phyloP scores from a whole-genome alignment of 2,797 vertebrate genomes.

The Triplophysa bombifrons region DNA sequence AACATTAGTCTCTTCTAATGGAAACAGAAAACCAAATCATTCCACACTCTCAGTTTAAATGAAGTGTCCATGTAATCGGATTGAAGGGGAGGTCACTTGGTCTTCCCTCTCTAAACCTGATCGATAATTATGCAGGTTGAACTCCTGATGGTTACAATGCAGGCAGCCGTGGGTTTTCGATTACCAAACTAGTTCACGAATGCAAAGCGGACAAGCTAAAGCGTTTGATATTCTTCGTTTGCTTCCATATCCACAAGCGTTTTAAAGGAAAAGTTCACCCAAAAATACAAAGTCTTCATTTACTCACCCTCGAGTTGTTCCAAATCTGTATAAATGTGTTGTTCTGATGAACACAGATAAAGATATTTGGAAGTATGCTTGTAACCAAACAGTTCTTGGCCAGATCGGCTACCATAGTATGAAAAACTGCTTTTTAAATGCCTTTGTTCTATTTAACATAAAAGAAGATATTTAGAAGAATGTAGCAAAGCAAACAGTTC shows the following conservation, averaged over 20 bases:
- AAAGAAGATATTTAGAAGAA: no score
- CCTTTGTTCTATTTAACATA: no score
- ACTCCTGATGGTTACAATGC: constrained; percentile 5
- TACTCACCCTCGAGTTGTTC: no score
- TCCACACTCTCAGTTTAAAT: constrained; percentile 60
- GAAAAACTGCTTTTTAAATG: no score
- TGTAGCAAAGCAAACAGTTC: no score
- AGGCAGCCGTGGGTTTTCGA: background rate
- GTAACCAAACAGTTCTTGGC: no score
- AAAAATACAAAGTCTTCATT: no score
- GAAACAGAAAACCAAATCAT: constrained; percentile 63
- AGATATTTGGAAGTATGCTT: no score
- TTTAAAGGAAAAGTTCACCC: background rate
- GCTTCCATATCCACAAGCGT: background rate
- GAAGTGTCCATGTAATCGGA: constrained; percentile 59
- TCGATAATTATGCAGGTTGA: constrained; percentile 41
- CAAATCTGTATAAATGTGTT: no score
- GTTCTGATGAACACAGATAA: no score
- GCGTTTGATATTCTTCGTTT: background rate
- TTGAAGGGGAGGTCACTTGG: constrained; percentile 48
- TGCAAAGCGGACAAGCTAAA: background rate
- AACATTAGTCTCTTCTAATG: constrained; percentile 58
- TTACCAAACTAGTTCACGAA: background rate
- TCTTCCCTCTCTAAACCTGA: constrained; percentile 36
- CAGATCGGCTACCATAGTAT: no score